Base-by-base conservation (phyloP, 2,797 vertebrate genomes). In the Gastrophryne carolinensis region DNA sequence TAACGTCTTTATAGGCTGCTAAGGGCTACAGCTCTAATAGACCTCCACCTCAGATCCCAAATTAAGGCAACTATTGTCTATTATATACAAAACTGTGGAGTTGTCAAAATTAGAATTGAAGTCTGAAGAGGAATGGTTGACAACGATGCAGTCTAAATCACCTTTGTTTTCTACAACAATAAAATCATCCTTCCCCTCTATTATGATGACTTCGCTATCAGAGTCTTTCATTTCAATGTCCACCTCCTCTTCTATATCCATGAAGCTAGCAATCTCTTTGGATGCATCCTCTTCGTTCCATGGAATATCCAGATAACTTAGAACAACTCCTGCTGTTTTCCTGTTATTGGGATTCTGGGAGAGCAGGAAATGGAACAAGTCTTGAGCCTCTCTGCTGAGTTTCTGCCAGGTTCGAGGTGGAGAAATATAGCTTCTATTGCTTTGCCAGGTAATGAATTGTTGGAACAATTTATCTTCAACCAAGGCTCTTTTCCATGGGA, bases 401-500 rank as follows among this genome's bases (percentile, higher is more conserved):
- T 19, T 10, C 4, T 35, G n/a, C 63, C 63, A 67, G 1, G 7
- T 5, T 6, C 1, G 5, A 15, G 47, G 47, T 17, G 39, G 15
- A 12, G 49, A 9, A 37, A 39, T 3, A 15, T 7, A 4, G 7
- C n/a, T n/a, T 12, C 5, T n/a, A 21, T 2, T 15, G 3, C 1
- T 17, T 34, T 68, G 44, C 64, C 44, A 75, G 24, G 17, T 1
- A 19, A 34, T 4, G 15, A 66, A 66, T 1, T 35, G 3, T 6
- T 50, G 13, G 39, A 49, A 74, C 10, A 19, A 7, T 3, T 2
- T 27, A 24, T 65, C 50, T 11, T 44, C 3, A n/a, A 32, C 29
- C 4, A 50, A 0, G 10, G 72, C 62, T 58, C 24, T 44, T 17
- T 19, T 23, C 62, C 72, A 74, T 13, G 72, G 72, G 41, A 19